Conservation (phyloP, 2,113 vertebrate species). For the Pluvialis apricaria region DNA sequence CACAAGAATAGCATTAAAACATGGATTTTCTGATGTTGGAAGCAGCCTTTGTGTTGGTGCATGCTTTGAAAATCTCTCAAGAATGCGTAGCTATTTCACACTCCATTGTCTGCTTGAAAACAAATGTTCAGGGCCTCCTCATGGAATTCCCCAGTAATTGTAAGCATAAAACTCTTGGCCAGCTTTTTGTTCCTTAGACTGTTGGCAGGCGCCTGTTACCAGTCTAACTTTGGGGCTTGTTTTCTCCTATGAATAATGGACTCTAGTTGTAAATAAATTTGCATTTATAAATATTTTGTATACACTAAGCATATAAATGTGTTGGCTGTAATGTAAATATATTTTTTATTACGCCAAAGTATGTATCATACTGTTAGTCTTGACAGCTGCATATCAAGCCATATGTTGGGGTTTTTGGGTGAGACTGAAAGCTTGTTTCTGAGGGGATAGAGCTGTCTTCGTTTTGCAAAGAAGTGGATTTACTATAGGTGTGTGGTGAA, state of each 20-base stretch:
- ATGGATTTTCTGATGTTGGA: background rate
- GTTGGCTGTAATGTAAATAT: conserved; percentile 73
- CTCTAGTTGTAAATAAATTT: conserved; percentile 73
- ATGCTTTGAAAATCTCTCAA: background rate
- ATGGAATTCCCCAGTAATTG: background rate
- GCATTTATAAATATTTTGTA: conserved; percentile 81
- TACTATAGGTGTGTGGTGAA: background rate
- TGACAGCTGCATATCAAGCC: conserved; percentile 55
- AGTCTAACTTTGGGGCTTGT: conserved; percentile 26
- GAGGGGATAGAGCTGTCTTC: background rate
- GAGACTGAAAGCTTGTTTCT: conserved; percentile 17
- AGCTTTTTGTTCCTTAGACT: conserved; percentile 62
- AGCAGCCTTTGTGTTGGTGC: conserved; percentile 12
- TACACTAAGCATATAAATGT: conserved; percentile 60
- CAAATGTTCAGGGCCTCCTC: background rate
- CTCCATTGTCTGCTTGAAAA: conserved; percentile 31
- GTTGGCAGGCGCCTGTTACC: background rate
- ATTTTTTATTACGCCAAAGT: conserved; percentile 74
- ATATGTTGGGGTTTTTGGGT: background rate
- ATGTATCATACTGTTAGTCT: conserved; percentile 49
- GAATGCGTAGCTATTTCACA: background rate
- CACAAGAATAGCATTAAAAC: background rate
- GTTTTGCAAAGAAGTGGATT: conserved; percentile 10
- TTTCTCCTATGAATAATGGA: conserved; percentile 25
- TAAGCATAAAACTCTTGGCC: background rate